A percentile compares a stretch with the other conserved stretches of the same genome.
Conservation (phyloP, 1,140 invertebrate species). For the Drosophila tropicalis region DNA sequence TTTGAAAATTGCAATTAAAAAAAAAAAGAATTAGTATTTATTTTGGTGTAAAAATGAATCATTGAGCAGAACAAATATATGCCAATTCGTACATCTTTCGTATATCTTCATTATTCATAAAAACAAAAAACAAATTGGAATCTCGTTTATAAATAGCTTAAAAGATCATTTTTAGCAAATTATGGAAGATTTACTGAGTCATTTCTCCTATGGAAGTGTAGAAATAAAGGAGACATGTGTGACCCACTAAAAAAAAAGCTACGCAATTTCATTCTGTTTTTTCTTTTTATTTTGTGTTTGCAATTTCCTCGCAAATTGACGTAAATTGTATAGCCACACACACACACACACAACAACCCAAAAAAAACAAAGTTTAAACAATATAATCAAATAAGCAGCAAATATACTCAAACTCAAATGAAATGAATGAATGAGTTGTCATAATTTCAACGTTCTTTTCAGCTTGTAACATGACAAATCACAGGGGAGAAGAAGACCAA, state of each 20-base stretch:
- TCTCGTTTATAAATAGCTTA: background rate
- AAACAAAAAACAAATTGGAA: background rate
- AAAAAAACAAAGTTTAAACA: constrained; percentile 15
- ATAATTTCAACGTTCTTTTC: constrained; percentile 15
- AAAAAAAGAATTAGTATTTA: no score
- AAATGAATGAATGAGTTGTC: constrained; percentile 58
- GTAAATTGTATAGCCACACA: constrained; percentile 4
- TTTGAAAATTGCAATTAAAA: no score
- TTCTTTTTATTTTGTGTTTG: background rate
- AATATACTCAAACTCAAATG: constrained; percentile 60
- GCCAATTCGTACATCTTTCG: background rate
- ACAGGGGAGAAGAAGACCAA: background rate
- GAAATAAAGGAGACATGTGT: background rate
- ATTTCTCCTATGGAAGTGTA: background rate
- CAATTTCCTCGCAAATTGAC: constrained; percentile 10
- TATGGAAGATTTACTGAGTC: constrained; percentile 1
- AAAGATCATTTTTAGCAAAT: constrained; percentile 1
- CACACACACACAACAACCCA: background rate
- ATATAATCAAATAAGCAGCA: constrained; percentile 51
- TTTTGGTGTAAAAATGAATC: background rate
- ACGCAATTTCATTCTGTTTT: background rate
- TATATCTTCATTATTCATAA: background rate
- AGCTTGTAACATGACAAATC: constrained; percentile 54
- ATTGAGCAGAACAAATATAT: background rate
- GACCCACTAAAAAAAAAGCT: constrained; percentile 5